Evolutionary conservation across 1,140 invertebrate genomes (phyloP).

Genomic region (Drosophila pectinifera): DNA sequence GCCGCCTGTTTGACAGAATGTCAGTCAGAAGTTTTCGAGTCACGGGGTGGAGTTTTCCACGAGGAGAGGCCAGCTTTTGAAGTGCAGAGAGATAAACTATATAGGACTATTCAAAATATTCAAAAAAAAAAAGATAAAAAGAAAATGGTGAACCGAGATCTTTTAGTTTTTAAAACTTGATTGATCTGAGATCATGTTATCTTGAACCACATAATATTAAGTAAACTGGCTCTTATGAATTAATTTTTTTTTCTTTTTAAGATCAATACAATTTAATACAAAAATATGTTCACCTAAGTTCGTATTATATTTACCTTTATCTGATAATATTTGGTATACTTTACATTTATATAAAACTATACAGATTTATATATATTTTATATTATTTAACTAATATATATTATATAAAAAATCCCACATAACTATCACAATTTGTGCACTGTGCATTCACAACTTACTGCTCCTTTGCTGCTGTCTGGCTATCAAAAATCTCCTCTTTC

Average conservation of each 20-base stretch:
- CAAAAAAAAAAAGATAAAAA: neutral
- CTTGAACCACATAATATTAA: neutral
- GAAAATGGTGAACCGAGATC: accelerated
- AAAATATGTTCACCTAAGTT: neutral
- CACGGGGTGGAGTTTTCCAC: constrained; percentile 31
- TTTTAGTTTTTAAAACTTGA: neutral
- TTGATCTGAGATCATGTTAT: neutral
- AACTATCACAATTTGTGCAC: neutral
- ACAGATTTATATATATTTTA: neutral
- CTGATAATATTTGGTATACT: neutral
- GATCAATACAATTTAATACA: too few species aligned
- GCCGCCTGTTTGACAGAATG: constrained; percentile 77
- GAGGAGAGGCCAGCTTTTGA: constrained; percentile 26
- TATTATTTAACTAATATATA: neutral
- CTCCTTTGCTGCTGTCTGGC: constrained; percentile 7
- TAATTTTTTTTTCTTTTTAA: too few species aligned
- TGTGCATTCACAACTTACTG: neutral
- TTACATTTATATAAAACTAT: neutral
- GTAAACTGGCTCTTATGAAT: neutral
- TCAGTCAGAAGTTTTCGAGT: constrained; percentile 55
- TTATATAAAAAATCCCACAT: neutral
- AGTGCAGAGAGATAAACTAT: constrained; percentile 9
- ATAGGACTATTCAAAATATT: neutral
- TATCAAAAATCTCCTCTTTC: neutral
- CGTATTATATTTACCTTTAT: neutral